These are phyloP conservation scores for Styela clava DNA, from an alignment of 23 tunicate species.

Conservation along the genomic window DNA sequence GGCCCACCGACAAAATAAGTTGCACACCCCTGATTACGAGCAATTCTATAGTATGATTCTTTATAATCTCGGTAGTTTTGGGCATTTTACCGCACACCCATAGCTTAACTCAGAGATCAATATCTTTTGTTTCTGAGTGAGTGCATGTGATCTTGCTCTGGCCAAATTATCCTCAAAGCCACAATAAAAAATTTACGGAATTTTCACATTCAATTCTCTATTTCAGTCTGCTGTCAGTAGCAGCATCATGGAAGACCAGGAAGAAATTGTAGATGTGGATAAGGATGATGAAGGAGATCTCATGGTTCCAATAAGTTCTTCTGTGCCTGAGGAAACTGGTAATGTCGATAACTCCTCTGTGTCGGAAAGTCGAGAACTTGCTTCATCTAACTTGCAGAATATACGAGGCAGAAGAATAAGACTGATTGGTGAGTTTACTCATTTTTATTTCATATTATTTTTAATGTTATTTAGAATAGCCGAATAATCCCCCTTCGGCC, in stretches of 20 bases:
- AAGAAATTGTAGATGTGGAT: constrained; percentile 19
- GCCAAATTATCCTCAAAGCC: not conserved
- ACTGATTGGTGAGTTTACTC: constrained; percentile 18
- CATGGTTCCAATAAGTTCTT: constrained; percentile 10
- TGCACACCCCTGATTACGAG: too few species aligned
- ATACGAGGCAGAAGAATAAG: constrained; percentile 24
- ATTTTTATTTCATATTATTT: too few species aligned
- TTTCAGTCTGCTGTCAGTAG: constrained; percentile 77
- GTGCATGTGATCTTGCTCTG: not conserved
- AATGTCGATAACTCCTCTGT: not conserved
- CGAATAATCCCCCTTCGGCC: too few species aligned
- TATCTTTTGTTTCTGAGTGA: too few species aligned
- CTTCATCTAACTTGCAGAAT: constrained; percentile 1
- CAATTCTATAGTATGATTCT: too few species aligned
- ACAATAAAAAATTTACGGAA: not conserved
- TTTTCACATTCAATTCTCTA: too few species aligned
- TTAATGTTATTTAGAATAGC: too few species aligned
- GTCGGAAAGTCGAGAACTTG: not conserved
- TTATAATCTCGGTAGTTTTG: too few species aligned
- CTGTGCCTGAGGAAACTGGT: not conserved
- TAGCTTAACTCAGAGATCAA: too few species aligned
- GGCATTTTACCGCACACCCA: too few species aligned
- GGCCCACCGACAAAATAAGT: too few species aligned
- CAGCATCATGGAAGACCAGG: constrained; percentile 37
- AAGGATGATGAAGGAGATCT: constrained; percentile 34